Base-by-base conservation (phyloP, 2,888 invertebrate genomes). In the Hirtodrosophila cameraria region DNA sequence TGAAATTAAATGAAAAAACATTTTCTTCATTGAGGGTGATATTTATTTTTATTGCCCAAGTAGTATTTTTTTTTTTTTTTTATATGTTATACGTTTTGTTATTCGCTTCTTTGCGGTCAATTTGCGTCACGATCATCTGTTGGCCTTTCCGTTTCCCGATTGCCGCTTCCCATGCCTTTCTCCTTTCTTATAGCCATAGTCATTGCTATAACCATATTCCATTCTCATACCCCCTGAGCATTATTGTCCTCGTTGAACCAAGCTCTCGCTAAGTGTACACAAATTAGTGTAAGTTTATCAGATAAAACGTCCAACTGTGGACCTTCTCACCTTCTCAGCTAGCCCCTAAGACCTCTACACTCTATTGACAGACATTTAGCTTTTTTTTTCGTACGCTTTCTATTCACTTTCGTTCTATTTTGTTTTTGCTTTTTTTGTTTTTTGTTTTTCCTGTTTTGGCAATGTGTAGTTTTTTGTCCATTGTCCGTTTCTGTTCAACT, bases 241-340 rank as follows among this genome's bases (percentile, higher is more conserved):
- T 59, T 59, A 50, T 39, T 46, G 39, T 48, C 42, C 65, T 12
- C 23, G 12, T 48, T 43, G 31, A n/a, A 55, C 50, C 58, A 35
- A 45, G n/a, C n/a, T n/a, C 41, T 59, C 65, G 62, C 65, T 61
- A 71, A 82, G 77, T 80, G 84, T 80, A 86, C 75, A 80, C 77
- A 82, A 83, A 83, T 83, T 86, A 86, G 75, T 75, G 72, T 76
- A 86, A 70, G 75, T 82, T 84, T 75, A 83, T 87, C 82, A 78
- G 87, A 86, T 83, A 64, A 76, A n/a, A 49, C 63, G 65, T 66
- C 73, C 71, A 68, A 65, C 57, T 59, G 30, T 54, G 27, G 27
- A 15, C 31, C 28, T 11, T 18, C 41, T 28, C 41, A 25, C 38
- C 53, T 75, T 11, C n/a, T n/a, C n/a, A n/a, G 13, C 30, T 3